A percentile compares a stretch with the other conserved stretches of the same genome.
phyloP scores from a whole-genome alignment of 2,113 vertebrate species.

The Fregata magnificens region DNA sequence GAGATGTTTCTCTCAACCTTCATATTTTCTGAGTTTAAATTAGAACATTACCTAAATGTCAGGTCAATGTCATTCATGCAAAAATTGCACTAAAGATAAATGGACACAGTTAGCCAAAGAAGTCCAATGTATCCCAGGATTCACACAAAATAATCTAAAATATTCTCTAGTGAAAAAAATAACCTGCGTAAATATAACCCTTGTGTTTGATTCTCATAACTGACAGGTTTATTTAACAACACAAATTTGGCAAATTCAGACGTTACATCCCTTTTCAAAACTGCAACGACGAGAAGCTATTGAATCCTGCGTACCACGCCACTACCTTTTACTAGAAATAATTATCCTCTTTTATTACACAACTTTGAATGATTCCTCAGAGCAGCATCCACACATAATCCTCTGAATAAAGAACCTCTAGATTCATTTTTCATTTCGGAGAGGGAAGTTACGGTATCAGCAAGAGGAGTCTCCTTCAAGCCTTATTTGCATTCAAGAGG shows the following conservation, averaged over 20 bases:
- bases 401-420: background rate
- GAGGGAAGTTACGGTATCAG: background rate
- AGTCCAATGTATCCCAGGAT: background rate
- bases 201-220: background rate
- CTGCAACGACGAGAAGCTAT: background rate
- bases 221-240: background rate
- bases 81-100: background rate
- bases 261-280: background rate
- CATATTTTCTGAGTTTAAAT: background rate
- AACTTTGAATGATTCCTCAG: background rate
- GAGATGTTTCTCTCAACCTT: background rate
- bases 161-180: background rate
- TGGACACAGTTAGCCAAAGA: background rate
- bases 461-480: background rate
- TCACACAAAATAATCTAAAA: background rate
- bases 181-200: background rate
- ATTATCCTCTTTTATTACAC: background rate
- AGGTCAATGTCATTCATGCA: background rate
- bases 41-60: background rate
- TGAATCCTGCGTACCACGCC: background rate
- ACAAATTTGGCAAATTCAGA: background rate
- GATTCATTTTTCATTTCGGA: background rate
- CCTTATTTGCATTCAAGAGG: constrained; percentile 53
- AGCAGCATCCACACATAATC: background rate
- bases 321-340: background rate